phyloP scores from a whole-genome alignment of 1,140 invertebrate species.

The Trachelipus rathkii region DNA sequence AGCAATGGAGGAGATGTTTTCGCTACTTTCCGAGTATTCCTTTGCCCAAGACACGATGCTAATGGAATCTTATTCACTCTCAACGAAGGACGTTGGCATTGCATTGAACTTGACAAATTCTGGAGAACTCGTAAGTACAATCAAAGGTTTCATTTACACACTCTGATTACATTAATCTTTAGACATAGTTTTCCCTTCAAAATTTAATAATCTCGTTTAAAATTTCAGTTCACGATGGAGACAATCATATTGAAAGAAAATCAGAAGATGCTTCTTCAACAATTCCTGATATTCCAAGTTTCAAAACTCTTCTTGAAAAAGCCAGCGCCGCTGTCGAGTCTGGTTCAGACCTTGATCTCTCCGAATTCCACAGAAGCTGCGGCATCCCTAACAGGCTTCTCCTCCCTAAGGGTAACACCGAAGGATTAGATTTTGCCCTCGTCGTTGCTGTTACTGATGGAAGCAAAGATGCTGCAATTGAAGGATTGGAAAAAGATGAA shows the following conservation, averaged over 20 bases:
- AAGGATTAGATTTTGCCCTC: constrained; percentile 53
- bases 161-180: too few relatives aligned
- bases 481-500: constrained; percentile 30
- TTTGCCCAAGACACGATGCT: constrained; percentile 66
- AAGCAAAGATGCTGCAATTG: constrained; percentile 47
- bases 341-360: constrained; percentile 17
- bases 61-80: constrained; percentile 57
- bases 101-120: constrained; percentile 66
- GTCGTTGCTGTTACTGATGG: constrained; percentile 52
- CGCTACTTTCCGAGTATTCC: constrained; percentile 58
- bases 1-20: constrained; percentile 55
- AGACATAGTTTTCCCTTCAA: too few relatives aligned
- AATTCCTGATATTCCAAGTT: constrained; percentile 39
- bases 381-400: constrained; percentile 60
- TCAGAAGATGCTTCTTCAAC: constrained; percentile 29
- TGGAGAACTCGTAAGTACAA: constrained; percentile 40
- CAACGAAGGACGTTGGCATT: constrained; percentile 59
- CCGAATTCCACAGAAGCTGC: constrained; percentile 54
- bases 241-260: background rate
- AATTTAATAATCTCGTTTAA: too few relatives aligned
- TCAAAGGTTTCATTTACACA: too few relatives aligned
- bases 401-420: constrained; percentile 57
- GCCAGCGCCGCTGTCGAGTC: constrained; percentile 22
- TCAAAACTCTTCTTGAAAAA: constrained; percentile 24
- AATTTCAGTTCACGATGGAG: constrained; percentile 1